Evolutionary conservation across 2,113 vertebrate genomes (phyloP), one percentile per base, ranked within the genome.

Genomic region (Spilogale gracilis): DNA sequence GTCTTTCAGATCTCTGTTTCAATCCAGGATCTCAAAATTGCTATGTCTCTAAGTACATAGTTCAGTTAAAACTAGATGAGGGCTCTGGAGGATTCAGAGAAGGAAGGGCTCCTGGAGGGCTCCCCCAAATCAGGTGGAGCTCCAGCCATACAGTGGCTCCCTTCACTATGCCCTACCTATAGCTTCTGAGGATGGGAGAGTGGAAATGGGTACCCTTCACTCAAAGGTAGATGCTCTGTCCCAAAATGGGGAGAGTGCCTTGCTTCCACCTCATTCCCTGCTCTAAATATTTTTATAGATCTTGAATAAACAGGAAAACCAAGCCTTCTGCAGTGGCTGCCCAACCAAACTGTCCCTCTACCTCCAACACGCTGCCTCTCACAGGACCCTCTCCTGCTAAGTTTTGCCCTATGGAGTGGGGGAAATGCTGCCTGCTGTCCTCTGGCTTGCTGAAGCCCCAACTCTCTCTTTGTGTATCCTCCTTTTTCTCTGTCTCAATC

Each of bases 291-390:
- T 63, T 73, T 82, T 94, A 81, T 56, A 71, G 80, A 38, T 73
- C 71, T 52, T 78, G 56, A 97, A 25, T 80, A 88, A 94, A 80
- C 1, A 45, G 48, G 71, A 78, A 96, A 95, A 83, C 48, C 89
- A 96, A 95, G 45, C 30, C 17, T 92, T 71, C 61, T 20, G 69
- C 9, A 82, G 17, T 94, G 81, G 27, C 16, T 96, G 56, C 78
- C 91, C 54, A 89, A 86, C 60, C 58, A n/a, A 38, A 43, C 30
- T 74, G 50, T 50, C 45, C 50, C 25, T 71, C 23, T 73, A 30
- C 10, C 10, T 25, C n/a, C 23, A 81, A 54, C 45, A 84, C 23
- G 14, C 17, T 20, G 56, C 50, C 58, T 96, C 56, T 89, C 58
- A 11, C 11, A 65, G 54, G 21, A 78, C 17, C 25, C 54, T 56